Evolutionary conservation across 2,797 vertebrate species (phyloP).

Genomic region (Acanthiza pusilla): DNA sequence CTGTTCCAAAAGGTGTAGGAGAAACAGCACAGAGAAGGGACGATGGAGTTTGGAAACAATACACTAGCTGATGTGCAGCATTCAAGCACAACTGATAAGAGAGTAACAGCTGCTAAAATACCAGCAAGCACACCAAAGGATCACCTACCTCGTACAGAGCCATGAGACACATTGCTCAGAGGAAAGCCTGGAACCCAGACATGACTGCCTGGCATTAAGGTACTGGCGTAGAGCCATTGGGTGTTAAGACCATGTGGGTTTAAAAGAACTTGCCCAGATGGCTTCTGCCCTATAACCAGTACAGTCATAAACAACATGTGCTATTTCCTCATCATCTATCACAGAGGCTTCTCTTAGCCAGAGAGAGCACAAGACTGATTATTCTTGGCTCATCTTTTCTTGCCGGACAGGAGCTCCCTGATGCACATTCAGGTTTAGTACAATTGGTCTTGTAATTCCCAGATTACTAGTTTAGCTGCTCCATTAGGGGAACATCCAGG

Average conservation of each 20-base stretch:
- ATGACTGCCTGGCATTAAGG: not conserved
- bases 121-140: not conserved
- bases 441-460: conserved; percentile 15
- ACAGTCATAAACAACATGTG: not conserved
- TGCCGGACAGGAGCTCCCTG: conserved; percentile 16
- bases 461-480: conserved; percentile 14
- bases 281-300: conserved; percentile 19
- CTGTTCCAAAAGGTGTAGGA: not conserved
- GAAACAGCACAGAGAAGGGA: not conserved
- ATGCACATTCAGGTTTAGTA: conserved; percentile 2
- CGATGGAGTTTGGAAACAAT: not conserved
- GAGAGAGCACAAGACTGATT: conserved; percentile 17
- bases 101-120: not conserved
- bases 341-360: conserved; percentile 4
- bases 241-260: not conserved
- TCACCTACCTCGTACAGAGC: not conserved
- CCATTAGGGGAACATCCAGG: not conserved
- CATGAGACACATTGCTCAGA: not conserved
- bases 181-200: conserved; percentile 8
- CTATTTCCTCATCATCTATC: conserved; percentile 36
- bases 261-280: conserved; percentile 24
- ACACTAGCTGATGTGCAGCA: not conserved
- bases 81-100: not conserved
- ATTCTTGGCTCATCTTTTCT: conserved; percentile 31
- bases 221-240: not conserved